phyloP scores from a whole-genome alignment of 2,113 vertebrate species.

The Tonatia bakeri region DNA sequence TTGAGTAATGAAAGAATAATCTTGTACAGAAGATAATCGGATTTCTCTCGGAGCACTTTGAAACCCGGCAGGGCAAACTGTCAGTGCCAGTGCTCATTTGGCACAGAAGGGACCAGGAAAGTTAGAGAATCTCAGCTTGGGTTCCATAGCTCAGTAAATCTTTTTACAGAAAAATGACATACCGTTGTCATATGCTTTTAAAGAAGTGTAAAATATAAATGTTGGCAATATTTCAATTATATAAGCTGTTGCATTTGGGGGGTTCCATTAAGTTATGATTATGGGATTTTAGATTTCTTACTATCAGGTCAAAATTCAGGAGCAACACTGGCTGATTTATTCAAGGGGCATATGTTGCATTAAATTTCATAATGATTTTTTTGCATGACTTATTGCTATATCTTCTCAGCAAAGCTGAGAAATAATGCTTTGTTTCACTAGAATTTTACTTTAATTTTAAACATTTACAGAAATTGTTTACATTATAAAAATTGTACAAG shows the following conservation, averaged over 20 bases:
- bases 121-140: neutral
- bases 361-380: constrained; percentile 37
- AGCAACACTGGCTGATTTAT: neutral
- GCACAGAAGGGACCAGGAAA: neutral
- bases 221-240: constrained; percentile 4
- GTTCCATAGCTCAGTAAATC: constrained; percentile 30
- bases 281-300: neutral
- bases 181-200: neutral
- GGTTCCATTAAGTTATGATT: constrained; percentile 15
- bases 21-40: constrained; percentile 9
- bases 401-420: neutral
- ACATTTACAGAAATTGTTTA: neutral
- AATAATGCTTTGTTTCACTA: neutral
- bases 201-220: neutral
- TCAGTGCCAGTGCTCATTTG: neutral
- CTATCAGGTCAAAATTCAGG: constrained; percentile 22
- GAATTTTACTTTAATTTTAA: constrained; percentile 5
- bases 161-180: neutral
- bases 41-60: neutral
- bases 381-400: neutral
- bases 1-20: constrained; percentile 32
- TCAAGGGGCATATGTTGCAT: neutral
- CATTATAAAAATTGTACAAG: neutral
- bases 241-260: constrained; percentile 12
- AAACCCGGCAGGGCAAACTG: neutral